Conservation (phyloP, 2,888 invertebrate genomes). For the Formica aserva region DNA sequence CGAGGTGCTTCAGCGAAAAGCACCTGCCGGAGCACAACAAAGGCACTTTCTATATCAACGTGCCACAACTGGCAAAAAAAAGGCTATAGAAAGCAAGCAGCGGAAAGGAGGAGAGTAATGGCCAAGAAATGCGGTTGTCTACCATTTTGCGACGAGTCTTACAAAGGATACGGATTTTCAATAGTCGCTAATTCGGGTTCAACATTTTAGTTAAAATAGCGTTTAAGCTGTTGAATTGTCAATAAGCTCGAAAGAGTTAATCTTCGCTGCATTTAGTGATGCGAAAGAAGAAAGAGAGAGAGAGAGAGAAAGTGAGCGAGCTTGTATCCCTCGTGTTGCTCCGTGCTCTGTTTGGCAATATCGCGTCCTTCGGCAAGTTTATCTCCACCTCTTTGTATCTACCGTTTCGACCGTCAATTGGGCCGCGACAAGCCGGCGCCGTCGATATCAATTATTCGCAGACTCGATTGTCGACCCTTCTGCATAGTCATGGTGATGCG, state of each 20-base stretch:
- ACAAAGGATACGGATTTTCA: constrained; percentile 54
- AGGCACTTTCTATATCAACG: constrained; percentile 54
- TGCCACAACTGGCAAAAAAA: constrained; percentile 6
- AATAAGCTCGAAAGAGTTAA: constrained; percentile 81
- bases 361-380: not conserved
- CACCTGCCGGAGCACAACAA: constrained; percentile 2
- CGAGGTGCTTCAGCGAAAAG: constrained; percentile 16
- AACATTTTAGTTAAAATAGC: constrained; percentile 51
- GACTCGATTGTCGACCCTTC: constrained; percentile 32
- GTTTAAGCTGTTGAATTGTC: constrained; percentile 82
- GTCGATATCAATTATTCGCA: constrained; percentile 54
- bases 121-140: constrained; percentile 50
- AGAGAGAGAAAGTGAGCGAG: not conserved
- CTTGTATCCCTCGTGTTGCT: not conserved
- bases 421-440: constrained; percentile 11
- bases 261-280: constrained; percentile 74
- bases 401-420: constrained; percentile 42
- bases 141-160: constrained; percentile 49
- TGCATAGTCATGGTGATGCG: constrained; percentile 5
- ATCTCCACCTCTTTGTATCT: constrained; percentile 32
- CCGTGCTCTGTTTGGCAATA: constrained; percentile 18
- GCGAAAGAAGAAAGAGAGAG: not conserved
- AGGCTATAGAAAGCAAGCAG: not conserved
- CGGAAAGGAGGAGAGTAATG: not conserved
- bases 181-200: constrained; percentile 41